A percentile compares a stretch with the other conserved stretches of the same genome.
Evolutionary conservation across 2,113 vertebrate genomes (phyloP).

Genomic region (Micromys minutus): DNA sequence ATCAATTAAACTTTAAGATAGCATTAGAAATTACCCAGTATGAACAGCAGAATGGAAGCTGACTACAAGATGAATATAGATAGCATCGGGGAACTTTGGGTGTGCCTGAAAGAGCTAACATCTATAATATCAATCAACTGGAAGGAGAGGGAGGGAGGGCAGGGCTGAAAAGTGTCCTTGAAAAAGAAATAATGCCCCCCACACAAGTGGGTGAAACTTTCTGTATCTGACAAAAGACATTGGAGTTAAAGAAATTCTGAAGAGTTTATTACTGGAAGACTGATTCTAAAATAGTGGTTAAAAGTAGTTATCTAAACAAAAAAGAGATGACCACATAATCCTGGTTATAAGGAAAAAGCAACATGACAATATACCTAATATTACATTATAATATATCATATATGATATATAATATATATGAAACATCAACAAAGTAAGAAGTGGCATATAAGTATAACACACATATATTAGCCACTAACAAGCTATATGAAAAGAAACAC

Average conservation of each 20-base stretch:
- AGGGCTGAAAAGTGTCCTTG: neutral
- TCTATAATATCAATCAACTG: neutral
- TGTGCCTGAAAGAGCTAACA: conserved; percentile 6
- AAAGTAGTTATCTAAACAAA: conserved; percentile 46
- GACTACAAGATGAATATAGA: conserved; percentile 7
- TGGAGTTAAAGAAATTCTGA: conserved; percentile 22
- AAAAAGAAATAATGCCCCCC: neutral
- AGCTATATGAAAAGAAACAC: neutral
- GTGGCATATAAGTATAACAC: neutral
- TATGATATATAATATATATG: too few relatives aligned
- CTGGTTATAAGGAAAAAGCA: conserved; percentile 25
- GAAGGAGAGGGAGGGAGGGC: conserved; percentile 9
- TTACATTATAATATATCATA: conserved; percentile 21
- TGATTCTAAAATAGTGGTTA: conserved; percentile 49
- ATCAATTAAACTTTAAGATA: conserved; percentile 8
- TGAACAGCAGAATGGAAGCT: conserved; percentile 23
- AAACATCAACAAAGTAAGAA: conserved; percentile 22
- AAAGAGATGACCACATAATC: conserved; percentile 47
- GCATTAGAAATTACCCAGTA: conserved; percentile 11
- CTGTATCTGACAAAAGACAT: conserved; percentile 26
- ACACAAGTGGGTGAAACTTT: neutral
- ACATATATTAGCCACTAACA: neutral
- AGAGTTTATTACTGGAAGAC: neutral
- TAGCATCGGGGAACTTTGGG: neutral
- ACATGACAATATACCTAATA: neutral